Evolutionary conservation across 2,113 vertebrate genomes (phyloP), one percentile per base, ranked within the genome.

Genomic region (Geococcyx californianus): DNA sequence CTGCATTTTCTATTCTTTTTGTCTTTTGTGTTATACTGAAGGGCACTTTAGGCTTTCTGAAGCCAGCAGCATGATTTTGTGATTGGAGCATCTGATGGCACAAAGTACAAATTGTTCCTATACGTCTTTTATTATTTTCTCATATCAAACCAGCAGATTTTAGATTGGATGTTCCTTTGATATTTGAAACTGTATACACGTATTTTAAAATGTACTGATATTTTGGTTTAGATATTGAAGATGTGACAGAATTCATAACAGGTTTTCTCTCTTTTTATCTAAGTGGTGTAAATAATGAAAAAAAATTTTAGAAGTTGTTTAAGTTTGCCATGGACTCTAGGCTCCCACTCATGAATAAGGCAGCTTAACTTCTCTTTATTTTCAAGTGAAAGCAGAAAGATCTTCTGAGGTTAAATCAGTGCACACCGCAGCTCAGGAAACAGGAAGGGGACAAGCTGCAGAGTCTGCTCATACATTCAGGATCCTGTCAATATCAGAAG

Each of bases 1-100:
- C 28, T 86, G 25, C n/a, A 76, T 76, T 94, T 95, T 89, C 79
- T 89, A 14, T 89, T 93, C 31, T 73, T 84, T 28, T 60, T 84
- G 49, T 60, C 49, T 83, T 93, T 66, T 84, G 13, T 91, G 64
- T 72, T 85, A 31, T 63, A 29, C 28, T 92, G 60, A 68, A 89
- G 74, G 60, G 25, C 34, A 81, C 76, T 87, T 95, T 34, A 90
- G 62, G 17, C 38, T 81, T 23, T 62, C 72, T 86, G 56, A 78
- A 89, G 16, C 33, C 82, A 89, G 68, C 25, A 91, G 40, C 33
- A 56, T 84, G 47, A 11, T 28, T 77, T 87, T 94, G 45, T 67
- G 52, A 67, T 40, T 85, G 75, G 45, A 63, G 13, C 5, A 6
- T 63, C 77, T 84, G 56, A 89, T 42, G 42, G 16, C 34, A 79